Conservation (phyloP, 64 coral and sea anemone species). For the Trachythela sp. region DNA sequence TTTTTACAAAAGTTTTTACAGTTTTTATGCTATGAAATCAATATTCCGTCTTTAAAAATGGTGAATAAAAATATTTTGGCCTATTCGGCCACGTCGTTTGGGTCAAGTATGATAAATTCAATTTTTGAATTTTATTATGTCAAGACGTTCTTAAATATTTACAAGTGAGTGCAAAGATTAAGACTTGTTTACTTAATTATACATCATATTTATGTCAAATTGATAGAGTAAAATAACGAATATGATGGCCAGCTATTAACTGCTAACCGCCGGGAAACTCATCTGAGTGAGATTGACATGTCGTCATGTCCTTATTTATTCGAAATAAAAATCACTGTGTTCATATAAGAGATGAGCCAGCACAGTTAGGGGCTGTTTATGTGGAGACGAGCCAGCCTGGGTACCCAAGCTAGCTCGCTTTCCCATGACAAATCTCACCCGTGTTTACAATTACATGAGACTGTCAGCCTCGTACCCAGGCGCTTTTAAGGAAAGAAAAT, state of each 20-base stretch:
- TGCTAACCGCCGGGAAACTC: no score
- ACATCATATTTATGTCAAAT: not conserved
- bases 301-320: no score
- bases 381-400: no score
- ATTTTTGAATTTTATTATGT: slow-evolving; percentile 97
- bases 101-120: slow-evolving; percentile 75
- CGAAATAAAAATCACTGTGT: no score
- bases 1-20: not conserved
- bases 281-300: no score
- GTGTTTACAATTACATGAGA: no score
- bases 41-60: not conserved
- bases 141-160: slow-evolving; percentile 85
- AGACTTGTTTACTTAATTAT: not conserved
- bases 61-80: slow-evolving; percentile 72
- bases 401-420: no score
- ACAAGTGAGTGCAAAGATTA: slow-evolving; percentile 64
- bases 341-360: no score
- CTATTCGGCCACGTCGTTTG: slow-evolving; percentile 72
- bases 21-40: not conserved
- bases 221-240: not conserved
- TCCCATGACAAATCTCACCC: no score
- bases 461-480: no score
- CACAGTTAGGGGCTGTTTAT: no score
- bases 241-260: not conserved
- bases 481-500: no score